Evolutionary conservation across 2,888 invertebrate species (phyloP).

Genomic region (Dermolepida albohirtum): DNA sequence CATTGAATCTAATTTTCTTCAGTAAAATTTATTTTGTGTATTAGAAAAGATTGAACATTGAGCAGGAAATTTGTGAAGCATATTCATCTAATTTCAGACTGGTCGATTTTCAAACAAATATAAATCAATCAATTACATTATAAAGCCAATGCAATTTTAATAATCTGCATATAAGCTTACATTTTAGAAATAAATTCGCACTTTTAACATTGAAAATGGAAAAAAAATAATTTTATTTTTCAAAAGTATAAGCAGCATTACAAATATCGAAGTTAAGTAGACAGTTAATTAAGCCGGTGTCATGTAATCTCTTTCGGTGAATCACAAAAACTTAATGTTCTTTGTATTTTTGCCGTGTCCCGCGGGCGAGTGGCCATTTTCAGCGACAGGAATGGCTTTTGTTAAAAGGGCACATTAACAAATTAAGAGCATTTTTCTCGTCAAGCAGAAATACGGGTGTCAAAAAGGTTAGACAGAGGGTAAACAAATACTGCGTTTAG

Average conservation of each 20-base stretch:
- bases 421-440: slow-evolving; percentile 7
- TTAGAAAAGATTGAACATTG: too few relatives aligned
- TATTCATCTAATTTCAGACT: too few relatives aligned
- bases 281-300: not conserved
- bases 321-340: slow-evolving; percentile 15
- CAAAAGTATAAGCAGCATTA: not conserved
- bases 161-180: too few relatives aligned
- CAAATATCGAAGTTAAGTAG: not conserved
- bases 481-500: slow-evolving; percentile 10
- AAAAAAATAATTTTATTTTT: too few relatives aligned
- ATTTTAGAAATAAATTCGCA: too few relatives aligned
- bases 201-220: too few relatives aligned
- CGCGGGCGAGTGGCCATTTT: slow-evolving; percentile 5
- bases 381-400: slow-evolving; percentile 3
- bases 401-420: slow-evolving; percentile 11
- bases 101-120: too few relatives aligned
- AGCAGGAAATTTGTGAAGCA: too few relatives aligned
- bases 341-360: not conserved
- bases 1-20: too few relatives aligned
- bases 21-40: too few relatives aligned
- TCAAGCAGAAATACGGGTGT: slow-evolving; percentile 12
- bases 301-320: not conserved
- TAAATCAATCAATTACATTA: too few relatives aligned
- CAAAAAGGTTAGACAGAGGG: slow-evolving; percentile 12
- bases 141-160: too few relatives aligned